Conservation (phyloP, 1,140 invertebrate species). For the Sitodiplosis mosellana region DNA sequence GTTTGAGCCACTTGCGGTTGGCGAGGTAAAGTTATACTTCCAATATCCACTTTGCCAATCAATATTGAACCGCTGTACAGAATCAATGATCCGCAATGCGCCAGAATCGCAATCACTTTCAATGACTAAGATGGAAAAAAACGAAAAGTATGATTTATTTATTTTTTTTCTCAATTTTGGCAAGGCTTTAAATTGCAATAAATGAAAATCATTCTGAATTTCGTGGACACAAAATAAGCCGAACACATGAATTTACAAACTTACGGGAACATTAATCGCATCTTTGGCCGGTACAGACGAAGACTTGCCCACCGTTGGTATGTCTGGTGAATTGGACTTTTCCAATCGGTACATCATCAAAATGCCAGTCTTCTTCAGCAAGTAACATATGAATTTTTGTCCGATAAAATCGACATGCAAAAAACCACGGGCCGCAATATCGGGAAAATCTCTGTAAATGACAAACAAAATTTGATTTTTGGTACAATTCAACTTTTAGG, state of each 20-base stretch:
- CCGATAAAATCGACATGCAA: constrained; percentile 64
- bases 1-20: too few relatives aligned
- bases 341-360: constrained; percentile 58
- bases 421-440: constrained; percentile 56
- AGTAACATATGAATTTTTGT: constrained; percentile 66
- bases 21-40: constrained; percentile 29
- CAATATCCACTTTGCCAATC: constrained; percentile 71
- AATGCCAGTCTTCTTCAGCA: constrained; percentile 42
- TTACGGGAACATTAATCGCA: constrained; percentile 54
- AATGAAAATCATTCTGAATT: too few relatives aligned
- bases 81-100: constrained; percentile 56
- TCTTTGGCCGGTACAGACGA: constrained; percentile 60
- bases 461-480: too few relatives aligned
- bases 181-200: too few relatives aligned
- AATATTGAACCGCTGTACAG: constrained; percentile 64
- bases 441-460: constrained; percentile 20
- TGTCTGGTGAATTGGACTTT: constrained; percentile 35
- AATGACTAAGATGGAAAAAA: constrained; percentile 29
- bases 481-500: too few relatives aligned
- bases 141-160: constrained; percentile 2
- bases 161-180: too few relatives aligned
- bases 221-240: too few relatives aligned
- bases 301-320: constrained; percentile 55
- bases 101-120: constrained; percentile 66
- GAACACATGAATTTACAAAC: constrained; percentile 10